Conservation (phyloP, 1,140 invertebrate genomes). For the Dolichoris vasculosae region DNA sequence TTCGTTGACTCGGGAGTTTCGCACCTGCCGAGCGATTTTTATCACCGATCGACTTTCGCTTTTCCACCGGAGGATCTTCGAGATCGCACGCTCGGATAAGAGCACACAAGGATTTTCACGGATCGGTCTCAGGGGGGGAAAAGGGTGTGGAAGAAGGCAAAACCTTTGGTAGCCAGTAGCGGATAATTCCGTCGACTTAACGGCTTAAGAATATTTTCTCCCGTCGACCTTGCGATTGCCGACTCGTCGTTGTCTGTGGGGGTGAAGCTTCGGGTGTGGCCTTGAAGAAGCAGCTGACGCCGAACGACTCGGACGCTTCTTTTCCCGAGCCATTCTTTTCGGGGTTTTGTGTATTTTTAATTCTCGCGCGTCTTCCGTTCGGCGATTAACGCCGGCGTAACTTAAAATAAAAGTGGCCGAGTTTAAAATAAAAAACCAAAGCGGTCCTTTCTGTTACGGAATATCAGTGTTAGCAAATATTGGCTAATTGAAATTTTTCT, state of each 20-base stretch:
- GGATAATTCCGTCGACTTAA: constrained; percentile 45
- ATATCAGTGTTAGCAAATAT: too few relatives aligned
- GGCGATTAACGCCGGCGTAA: not conserved
- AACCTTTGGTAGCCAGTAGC: constrained; percentile 34
- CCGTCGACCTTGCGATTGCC: constrained; percentile 1
- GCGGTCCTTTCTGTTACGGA: not conserved
- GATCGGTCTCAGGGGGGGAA: not conserved
- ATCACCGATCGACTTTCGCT: too few relatives aligned
- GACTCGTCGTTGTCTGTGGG: not conserved
- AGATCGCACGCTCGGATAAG: constrained; percentile 18
- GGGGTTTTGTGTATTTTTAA: not conserved
- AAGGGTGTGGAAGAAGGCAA: not conserved
- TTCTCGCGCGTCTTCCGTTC: not conserved
- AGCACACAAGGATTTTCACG: constrained; percentile 17
- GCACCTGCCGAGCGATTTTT: too few relatives aligned
- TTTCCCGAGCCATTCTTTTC: not conserved
- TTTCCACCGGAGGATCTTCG: not conserved
- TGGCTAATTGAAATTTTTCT: too few relatives aligned
- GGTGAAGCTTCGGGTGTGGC: not conserved
- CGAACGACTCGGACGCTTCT: not conserved
- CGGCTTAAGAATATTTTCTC: constrained; percentile 35
- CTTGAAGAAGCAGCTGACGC: not conserved
- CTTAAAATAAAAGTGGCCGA: not conserved
- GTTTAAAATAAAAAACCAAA: not conserved
- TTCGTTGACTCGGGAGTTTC: too few relatives aligned